Evolutionary conservation across 2,113 vertebrate genomes (phyloP), one percentile per base, ranked within the genome.

Genomic region (Mobula hypostoma): DNA sequence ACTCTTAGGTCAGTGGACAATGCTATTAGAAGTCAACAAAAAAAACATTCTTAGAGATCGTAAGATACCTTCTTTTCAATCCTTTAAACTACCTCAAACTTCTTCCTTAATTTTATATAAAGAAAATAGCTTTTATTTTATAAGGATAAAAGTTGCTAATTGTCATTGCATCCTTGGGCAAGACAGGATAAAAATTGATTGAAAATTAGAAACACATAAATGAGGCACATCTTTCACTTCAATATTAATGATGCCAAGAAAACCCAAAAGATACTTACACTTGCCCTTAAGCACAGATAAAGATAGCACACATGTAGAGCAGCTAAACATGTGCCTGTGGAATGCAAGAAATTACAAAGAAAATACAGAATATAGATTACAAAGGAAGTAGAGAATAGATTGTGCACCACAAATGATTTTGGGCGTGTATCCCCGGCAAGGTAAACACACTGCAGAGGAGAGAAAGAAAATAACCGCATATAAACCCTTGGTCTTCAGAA

Each of bases 311-410:
- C 40, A 72, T 48, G 19, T 7, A 72, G 19, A 48, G 32, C 68
- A 92, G 90, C 70, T 74, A 72, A 92, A 92, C 88, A 92, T n/a
- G 11, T 92, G 90, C 90, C 68, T 32, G 4, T 92, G 90, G 66
- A 70, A 24, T 72, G 5, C 68, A 92, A 92, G 32, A 40, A 92
- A 92, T 17, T 11, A 72, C 29, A 40, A 12, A 36, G 21, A 68
- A 92, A 72, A 7, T 70, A 92, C 66, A 72, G 36, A 92, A 11
- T 63, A 36, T 32, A 24, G n/a, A 92, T 15, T 11, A 72, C n/a
- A 48, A 12, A 40, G 21, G 36, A 92, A 72, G 24, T 72, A 92
- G 32, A 72, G 21, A 92, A 12, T 66, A 40, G 32, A 92, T 92
- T 92, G 66, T 92, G 68, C 17, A 40, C 21, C 36, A 8, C 8